Conservation (phyloP, 1,140 invertebrate genomes). For the Drosophila ambigua region DNA sequence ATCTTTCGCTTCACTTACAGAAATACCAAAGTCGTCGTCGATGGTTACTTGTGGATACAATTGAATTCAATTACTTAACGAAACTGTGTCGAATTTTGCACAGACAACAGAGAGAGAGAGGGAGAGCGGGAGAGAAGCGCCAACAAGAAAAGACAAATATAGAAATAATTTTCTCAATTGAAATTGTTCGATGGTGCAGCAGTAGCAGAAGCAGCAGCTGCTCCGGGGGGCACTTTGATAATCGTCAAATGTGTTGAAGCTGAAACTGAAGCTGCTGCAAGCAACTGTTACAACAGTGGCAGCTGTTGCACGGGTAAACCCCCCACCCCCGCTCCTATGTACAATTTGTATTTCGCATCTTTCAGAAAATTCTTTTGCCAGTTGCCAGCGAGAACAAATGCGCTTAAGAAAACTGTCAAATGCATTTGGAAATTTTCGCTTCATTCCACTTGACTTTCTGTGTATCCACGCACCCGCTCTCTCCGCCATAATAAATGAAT, state of each 20-base stretch:
- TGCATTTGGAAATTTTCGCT: conserved; percentile 67
- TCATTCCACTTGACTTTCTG: conserved; percentile 68
- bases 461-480: conserved; percentile 11
- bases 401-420: conserved; percentile 77
- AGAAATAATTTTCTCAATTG: conserved; percentile 44
- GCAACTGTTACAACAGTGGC: conserved; percentile 16
- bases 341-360: conserved; percentile 43
- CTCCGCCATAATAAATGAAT: conserved; percentile 45
- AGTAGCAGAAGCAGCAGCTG: not conserved
- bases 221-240: conserved; percentile 24
- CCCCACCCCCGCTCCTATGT: not conserved
- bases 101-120: conserved; percentile 1
- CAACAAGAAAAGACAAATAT: conserved; percentile 48
- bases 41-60: conserved; percentile 42
- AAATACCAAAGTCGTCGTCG: conserved; percentile 6
- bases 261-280: conserved; percentile 1
- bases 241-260: conserved; percentile 54
- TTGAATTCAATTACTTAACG: conserved; percentile 73
- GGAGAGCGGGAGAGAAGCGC: not conserved
- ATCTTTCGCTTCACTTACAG: too few relatives aligned
- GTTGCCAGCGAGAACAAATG: conserved; percentile 56
- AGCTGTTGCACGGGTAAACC: conserved; percentile 27
- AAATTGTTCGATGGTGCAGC: conserved; percentile 2
- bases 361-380: conserved; percentile 56
- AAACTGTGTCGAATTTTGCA: conserved; percentile 46